These are phyloP conservation scores for Clarias magur DNA, from an alignment of 2,113 vertebrate genomes.

Conservation along the genomic window DNA sequence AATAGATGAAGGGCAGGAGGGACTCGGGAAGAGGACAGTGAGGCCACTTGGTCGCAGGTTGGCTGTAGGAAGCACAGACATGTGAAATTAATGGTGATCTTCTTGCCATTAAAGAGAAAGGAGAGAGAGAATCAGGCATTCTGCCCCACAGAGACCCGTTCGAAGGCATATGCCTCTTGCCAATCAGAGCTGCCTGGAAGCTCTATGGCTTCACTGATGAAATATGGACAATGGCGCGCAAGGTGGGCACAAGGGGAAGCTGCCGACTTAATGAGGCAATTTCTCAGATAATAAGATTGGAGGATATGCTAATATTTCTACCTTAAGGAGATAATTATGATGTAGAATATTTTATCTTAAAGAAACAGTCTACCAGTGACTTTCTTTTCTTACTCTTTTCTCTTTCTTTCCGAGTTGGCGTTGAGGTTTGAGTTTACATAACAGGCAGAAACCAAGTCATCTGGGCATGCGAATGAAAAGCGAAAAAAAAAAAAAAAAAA, in stretches of 20 bases:
- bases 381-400: constrained; percentile 50
- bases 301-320: constrained; percentile 86
- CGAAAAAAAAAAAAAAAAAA: constrained; percentile 12
- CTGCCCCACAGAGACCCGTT: constrained; percentile 65
- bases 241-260: constrained; percentile 80
- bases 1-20: constrained; percentile 29
- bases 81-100: constrained; percentile 63
- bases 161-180: constrained; percentile 69
- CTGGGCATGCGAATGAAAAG: constrained; percentile 55
- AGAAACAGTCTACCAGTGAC: constrained; percentile 72
- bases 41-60: constrained; percentile 31
- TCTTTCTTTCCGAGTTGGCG: constrained; percentile 25
- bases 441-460: constrained; percentile 66
- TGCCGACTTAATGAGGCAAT: constrained; percentile 82
- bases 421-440: constrained; percentile 57
- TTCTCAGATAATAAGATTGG: constrained; percentile 84
- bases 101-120: constrained; percentile 56
- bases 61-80: constrained; percentile 48
- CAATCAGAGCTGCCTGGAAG: constrained; percentile 75
- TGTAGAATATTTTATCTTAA: constrained; percentile 82
- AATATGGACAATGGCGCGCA: constrained; percentile 76
- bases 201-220: constrained; percentile 71
- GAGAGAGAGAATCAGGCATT: constrained; percentile 41
- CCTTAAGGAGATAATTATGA: constrained; percentile 87
- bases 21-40: constrained; percentile 9